Percentiles rank a stretch among this genome's conserved stretches.
Evolutionary conservation across 1,140 invertebrate genomes (phyloP).

Genomic region (Colletes gigas): DNA sequence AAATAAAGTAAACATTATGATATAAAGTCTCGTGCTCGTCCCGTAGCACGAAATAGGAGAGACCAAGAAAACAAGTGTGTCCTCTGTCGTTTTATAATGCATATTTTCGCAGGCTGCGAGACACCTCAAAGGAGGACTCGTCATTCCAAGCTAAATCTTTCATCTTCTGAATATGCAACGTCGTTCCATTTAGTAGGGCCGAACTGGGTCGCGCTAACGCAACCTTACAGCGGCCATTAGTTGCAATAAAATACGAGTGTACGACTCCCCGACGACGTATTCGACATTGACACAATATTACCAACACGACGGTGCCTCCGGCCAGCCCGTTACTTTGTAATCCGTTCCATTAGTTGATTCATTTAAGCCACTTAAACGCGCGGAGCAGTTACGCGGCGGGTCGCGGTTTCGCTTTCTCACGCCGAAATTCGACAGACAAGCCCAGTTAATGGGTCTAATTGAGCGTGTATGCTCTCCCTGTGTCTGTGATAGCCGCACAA

Average conservation of each 20-base stretch:
- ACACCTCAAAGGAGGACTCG: background rate
- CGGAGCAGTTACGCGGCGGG: slow-evolving; percentile 19
- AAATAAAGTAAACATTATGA: no score
- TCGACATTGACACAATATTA: slow-evolving; percentile 40
- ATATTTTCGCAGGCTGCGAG: background rate
- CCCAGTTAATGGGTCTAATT: slow-evolving; percentile 29
- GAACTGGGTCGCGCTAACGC: slow-evolving; percentile 25
- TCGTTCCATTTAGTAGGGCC: slow-evolving; percentile 16
- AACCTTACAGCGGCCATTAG: slow-evolving; percentile 26
- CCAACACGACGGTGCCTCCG: background rate
- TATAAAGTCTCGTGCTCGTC: no score
- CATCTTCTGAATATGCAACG: slow-evolving; percentile 31
- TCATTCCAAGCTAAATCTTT: slow-evolving; percentile 23
- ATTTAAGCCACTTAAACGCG: slow-evolving; percentile 49
- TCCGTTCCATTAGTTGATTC: slow-evolving; percentile 42
- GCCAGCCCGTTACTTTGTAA: slow-evolving; percentile 5
- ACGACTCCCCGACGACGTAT: background rate
- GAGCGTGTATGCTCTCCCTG: background rate
- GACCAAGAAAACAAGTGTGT: background rate
- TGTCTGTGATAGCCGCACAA: background rate
- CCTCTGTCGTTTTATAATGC: no score
- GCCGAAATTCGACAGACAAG: slow-evolving; percentile 17
- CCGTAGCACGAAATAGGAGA: background rate
- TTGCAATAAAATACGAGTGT: slow-evolving; percentile 22
- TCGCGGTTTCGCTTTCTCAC: slow-evolving; percentile 24